Base-by-base conservation (phyloP, 2,888 invertebrate species). In the Pachycephus smyrnensis region DNA sequence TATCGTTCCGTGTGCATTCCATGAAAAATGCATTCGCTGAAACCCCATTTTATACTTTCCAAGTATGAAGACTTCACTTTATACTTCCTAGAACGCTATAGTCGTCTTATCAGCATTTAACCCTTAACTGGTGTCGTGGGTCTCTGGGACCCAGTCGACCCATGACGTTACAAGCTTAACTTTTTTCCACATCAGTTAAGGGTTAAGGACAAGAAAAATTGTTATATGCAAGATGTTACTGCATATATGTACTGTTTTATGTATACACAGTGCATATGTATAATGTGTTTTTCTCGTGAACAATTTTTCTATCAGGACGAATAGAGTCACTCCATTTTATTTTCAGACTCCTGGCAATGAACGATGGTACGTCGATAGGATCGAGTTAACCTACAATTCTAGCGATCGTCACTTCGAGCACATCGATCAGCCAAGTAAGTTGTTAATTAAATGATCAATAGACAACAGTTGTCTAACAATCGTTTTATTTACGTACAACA, bases 321-420 rank as follows among this genome's bases (percentile, higher is more conserved):
- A 33, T 33, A 33, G 23, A 55, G 55, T 55, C 55, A 55, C 2
- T 23, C 23, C 15, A 23, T 23, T 55, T 55, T 55, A 55, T 80
- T 92, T 93, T 55, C 90, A 97, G 97, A 97, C 97, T 1, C 96
- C 96, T 36, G 97, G 97, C 6, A 97, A 97, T 11, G 97, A 97
- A 88, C 94, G 96, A 84, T 98, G 98, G 98, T 97, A 96, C 89
- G 95, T 97, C 1, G 95, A 95, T 84, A 94, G 94, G 85, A 94
- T 98, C 82, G 95, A 95, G 85, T 92, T 98, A 78, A 94, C 94
- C 4, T 97, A 96, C 91, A 96, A 96, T 90, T 92, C 93, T 0
- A 91, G 92, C 75, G 93, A 93, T 81, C 90, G 91, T 79, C 91
- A 92, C 77, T 93, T 94, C 81, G 90, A 92, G 79, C 92, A 92